Percentiles rank a stretch among this genome's conserved stretches.
These are phyloP conservation scores for Astropecten irregularis DNA, from an alignment of 53 echinoderm and acorn worm genomes.

Conservation along the genomic window DNA sequence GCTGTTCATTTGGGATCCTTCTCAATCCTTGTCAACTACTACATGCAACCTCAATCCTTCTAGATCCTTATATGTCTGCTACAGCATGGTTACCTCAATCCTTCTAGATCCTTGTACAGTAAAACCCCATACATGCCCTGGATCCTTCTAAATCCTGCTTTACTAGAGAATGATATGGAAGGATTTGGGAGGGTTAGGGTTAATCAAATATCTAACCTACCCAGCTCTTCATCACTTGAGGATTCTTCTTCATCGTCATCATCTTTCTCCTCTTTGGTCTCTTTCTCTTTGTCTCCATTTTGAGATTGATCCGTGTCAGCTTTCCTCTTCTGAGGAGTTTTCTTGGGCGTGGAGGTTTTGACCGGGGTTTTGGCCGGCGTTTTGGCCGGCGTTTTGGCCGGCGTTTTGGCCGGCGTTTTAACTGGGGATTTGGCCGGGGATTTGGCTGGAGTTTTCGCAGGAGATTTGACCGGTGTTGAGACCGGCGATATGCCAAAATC, in stretches of 20 bases:
- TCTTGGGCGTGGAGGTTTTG: slow-evolving; percentile 21
- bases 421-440: not conserved
- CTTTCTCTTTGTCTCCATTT: slow-evolving; percentile 14
- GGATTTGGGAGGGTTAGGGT: too few relatives aligned
- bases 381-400: slow-evolving; percentile 15
- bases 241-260: slow-evolving; percentile 60
- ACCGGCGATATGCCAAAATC: not conserved
- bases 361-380: slow-evolving; percentile 5
- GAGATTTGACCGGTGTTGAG: not conserved
- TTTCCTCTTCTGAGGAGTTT: slow-evolving; percentile 47
- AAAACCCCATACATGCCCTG: too few relatives aligned
- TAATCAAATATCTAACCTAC: too few relatives aligned
- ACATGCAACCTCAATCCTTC: too few relatives aligned
- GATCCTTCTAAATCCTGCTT: too few relatives aligned
- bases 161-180: too few relatives aligned
- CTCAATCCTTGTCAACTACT: too few relatives aligned
- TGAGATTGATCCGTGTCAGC: slow-evolving; percentile 38
- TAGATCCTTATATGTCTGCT: too few relatives aligned
- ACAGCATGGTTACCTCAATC: too few relatives aligned
- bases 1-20: too few relatives aligned
- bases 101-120: too few relatives aligned
- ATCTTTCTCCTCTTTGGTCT: slow-evolving; percentile 12
- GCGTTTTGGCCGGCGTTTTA: not conserved
- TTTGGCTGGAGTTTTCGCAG: not conserved
- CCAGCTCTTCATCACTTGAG: slow-evolving; percentile 63